phyloP scores from a whole-genome alignment of 1,140 invertebrate genomes.

The Dendrolimus punctatus region DNA sequence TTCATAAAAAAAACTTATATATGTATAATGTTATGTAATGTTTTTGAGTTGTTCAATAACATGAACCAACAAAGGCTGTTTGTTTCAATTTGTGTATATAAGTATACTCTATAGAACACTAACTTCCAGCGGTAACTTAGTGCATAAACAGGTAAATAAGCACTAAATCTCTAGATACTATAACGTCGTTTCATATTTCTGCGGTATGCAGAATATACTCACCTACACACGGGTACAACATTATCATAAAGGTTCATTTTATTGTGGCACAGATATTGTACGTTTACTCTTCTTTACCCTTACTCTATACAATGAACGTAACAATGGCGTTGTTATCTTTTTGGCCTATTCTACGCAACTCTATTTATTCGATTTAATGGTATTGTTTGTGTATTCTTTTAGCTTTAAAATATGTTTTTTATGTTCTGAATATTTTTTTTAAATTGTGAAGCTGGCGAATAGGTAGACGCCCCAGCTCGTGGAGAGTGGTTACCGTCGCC shows the following conservation, averaged over 20 bases:
- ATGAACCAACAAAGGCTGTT: background rate
- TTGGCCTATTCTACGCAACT: constrained; percentile 3
- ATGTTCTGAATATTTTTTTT: too few relatives aligned
- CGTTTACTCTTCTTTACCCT: constrained; percentile 17
- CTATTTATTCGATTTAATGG: constrained; percentile 1
- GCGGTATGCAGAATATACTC: constrained; percentile 14
- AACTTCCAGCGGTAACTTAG: constrained; percentile 1
- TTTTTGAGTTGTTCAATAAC: too few relatives aligned
- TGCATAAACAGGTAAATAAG: constrained; percentile 7
- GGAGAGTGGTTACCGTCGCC: too few relatives aligned
- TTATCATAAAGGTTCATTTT: constrained; percentile 33
- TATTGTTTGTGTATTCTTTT: too few relatives aligned
- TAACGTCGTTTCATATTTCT: constrained; percentile 16
- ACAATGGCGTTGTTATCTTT: constrained; percentile 16
- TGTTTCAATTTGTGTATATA: background rate
- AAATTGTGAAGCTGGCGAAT: too few relatives aligned
- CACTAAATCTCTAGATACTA: constrained; percentile 10
- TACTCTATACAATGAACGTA: constrained; percentile 17
- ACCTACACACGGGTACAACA: constrained; percentile 14
- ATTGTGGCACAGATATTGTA: constrained; percentile 27
- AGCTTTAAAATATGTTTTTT: too few relatives aligned
- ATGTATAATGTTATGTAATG: too few relatives aligned
- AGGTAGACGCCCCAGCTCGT: too few relatives aligned
- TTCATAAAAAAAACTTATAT: too few relatives aligned
- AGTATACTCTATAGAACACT: too few relatives aligned